Evolutionary conservation across 2,113 vertebrate species (phyloP), one percentile per base, ranked within the genome.

Genomic region (Microtus pennsylvanicus): DNA sequence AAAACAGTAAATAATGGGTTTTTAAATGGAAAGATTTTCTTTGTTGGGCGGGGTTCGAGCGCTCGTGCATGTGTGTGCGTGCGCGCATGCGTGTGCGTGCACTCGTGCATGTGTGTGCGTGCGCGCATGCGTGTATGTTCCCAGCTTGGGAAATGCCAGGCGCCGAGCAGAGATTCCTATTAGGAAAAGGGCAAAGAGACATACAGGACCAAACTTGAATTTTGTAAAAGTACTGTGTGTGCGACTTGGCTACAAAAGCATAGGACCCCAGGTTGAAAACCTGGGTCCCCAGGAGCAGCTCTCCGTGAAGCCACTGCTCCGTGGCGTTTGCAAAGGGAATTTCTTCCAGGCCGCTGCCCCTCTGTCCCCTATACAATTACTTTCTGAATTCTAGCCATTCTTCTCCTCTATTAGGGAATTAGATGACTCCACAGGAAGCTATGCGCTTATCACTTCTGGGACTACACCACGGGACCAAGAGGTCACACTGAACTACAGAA

Each of bases 341-440:
- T 80, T 55, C 94, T 80, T 77, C 87, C 24, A 55, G 90, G 94
- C 90, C 88, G 65, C 87, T 42, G 58, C 75, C 24, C 50, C 91
- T 88, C 61, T 93, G 91, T 95, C 74, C 72, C 45, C 52, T 65
- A 33, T 19, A 96, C 90, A 97, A 91, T 5, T 47, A 52, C 94
- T 76, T 93, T 91, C 89, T 93, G 92, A 90, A 97, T 94, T 94
- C 87, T 89, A 89, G 74, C 70, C 96, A 98, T 98, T 98, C 98
- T 98, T 98, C 94, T 97, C 97, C 93, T 96, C 96, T 83, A 96
- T 94, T 96, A 93, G 97, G 98, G 98, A 98, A 97, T 97, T 98
- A 95, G 88, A 96, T 98, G 98, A 98, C 98, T 98, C 97, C 69
- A 87, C 96, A 98, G 98, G 98, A 98, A 98, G 98, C 98, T 98